Base-by-base conservation (phyloP, 92 coral and sea anemone genomes). In the Zoanthus solanderi region DNA sequence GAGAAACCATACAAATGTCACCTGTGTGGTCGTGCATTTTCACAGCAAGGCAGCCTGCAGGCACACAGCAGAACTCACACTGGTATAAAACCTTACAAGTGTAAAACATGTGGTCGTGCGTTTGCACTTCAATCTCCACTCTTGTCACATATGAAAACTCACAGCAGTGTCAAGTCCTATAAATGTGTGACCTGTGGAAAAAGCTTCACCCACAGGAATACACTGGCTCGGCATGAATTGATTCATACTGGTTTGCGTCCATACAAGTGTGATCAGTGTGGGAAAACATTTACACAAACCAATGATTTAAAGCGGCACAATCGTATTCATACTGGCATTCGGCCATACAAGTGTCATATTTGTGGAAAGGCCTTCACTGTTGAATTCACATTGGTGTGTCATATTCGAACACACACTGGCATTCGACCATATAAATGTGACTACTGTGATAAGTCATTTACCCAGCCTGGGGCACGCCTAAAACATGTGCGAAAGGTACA, bases 61-160 rank as follows among this genome's bases (percentile, higher is more conserved):
- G 99, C 98, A 13, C 99, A 97, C 92, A 97, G 98, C 89, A 95
- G 98, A 61, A 97, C 99, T 1, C 99, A 97, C 78, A 97, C 99
- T 31, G 99, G 99, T 16, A 89, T 95, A 66, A 97, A 97, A 71
- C 99, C 99, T 3, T 97, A 97, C 92, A 95, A 96, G 57, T 97
- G 99, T 68, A 94, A 97, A 90, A 93, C 90, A 17, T 97, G 99
- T 77, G 98, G 98, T 2, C 96, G 98, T 4, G 98, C 98, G 1
- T 97, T 97, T 84, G 94, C 99, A 16, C 84, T 95, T 65, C 98
- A 95, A 92, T 95, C 98, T 6, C 99, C 98, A 1, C 83, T 97
- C 31, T 87, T 95, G 66, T 93, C 99, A 52, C 99, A 97, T 85
- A 95, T 95, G 94, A 95, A 92, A 93, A 97, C 99, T 5, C 99